A percentile compares a stretch with the other conserved stretches of the same genome.
Evolutionary conservation across 2,113 vertebrate species (phyloP).

Genomic region (Phalacrocorax aristotelis): DNA sequence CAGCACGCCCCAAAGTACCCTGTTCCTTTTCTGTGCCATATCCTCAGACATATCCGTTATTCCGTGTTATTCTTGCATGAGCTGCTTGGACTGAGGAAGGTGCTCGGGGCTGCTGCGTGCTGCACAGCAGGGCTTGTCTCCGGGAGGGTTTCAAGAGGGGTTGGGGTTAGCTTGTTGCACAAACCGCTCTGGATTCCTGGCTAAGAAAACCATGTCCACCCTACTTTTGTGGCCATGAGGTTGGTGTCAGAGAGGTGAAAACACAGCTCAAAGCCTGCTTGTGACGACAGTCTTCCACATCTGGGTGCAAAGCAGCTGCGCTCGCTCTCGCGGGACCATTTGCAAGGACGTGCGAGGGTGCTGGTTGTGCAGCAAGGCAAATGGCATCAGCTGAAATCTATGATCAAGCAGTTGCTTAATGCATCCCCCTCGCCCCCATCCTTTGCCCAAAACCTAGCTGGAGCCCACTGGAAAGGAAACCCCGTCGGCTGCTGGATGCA

Average conservation of each 20-base stretch:
- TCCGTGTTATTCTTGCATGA: background rate
- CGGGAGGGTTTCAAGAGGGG: background rate
- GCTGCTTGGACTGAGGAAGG: background rate
- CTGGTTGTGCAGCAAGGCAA: background rate
- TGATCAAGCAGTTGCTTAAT: background rate
- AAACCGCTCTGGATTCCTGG: background rate
- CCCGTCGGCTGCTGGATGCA: background rate
- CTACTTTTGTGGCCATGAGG: background rate
- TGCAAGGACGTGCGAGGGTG: accelerated
- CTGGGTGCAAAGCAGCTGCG: background rate
- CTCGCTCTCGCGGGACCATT: accelerated
- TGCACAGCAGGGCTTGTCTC: background rate
- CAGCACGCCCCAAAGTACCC: background rate
- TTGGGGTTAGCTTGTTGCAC: background rate
- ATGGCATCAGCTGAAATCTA: background rate
- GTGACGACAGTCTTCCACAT: accelerated
- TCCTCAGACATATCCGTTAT: background rate
- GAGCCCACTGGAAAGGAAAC: background rate
- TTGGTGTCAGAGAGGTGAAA: background rate
- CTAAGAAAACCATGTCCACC: accelerated
- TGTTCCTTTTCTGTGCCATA: background rate
- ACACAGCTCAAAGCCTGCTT: background rate
- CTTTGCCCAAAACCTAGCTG: background rate
- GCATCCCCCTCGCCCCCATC: background rate
- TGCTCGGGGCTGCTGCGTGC: accelerated